Evolutionary conservation across 2,888 invertebrate species (phyloP).

Genomic region (Smittia sp.): DNA sequence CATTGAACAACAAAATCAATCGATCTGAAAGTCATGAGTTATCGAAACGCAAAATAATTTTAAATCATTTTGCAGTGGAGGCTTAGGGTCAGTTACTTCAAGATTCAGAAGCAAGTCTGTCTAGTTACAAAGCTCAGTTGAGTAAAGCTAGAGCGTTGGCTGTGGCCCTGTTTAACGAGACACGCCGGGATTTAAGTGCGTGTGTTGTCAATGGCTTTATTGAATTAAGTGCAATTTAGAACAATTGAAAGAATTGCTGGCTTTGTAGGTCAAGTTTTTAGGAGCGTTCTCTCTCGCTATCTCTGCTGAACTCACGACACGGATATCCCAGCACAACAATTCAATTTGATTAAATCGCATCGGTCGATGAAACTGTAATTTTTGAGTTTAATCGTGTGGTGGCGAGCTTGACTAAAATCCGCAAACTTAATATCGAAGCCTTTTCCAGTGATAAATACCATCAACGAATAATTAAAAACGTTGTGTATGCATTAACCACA

Average conservation of each 20-base stretch:
- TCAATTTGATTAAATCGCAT: not conserved
- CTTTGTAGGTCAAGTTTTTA: slow-evolving; percentile 17
- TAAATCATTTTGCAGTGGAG: no score
- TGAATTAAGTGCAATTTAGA: slow-evolving; percentile 24
- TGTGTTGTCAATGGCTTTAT: slow-evolving; percentile 5
- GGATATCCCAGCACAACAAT: not conserved
- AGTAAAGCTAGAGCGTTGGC: no score
- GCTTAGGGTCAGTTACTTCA: no score
- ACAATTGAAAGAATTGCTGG: slow-evolving; percentile 23
- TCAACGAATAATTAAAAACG: slow-evolving; percentile 28
- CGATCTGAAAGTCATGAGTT: no score
- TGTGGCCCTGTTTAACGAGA: no score
- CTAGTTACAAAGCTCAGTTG: no score
- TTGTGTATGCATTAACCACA: slow-evolving; percentile 30
- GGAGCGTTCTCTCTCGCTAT: not conserved
- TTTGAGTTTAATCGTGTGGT: not conserved
- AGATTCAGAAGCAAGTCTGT: no score
- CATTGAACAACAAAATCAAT: no score
- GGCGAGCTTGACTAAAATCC: not conserved
- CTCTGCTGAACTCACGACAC: not conserved
- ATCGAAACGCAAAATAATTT: no score
- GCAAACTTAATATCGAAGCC: not conserved
- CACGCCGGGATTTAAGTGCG: not conserved
- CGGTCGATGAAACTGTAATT: not conserved
- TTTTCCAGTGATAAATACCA: not conserved